phyloP scores from a whole-genome alignment of 1,140 invertebrate species.

The Octopus sinensis region DNA sequence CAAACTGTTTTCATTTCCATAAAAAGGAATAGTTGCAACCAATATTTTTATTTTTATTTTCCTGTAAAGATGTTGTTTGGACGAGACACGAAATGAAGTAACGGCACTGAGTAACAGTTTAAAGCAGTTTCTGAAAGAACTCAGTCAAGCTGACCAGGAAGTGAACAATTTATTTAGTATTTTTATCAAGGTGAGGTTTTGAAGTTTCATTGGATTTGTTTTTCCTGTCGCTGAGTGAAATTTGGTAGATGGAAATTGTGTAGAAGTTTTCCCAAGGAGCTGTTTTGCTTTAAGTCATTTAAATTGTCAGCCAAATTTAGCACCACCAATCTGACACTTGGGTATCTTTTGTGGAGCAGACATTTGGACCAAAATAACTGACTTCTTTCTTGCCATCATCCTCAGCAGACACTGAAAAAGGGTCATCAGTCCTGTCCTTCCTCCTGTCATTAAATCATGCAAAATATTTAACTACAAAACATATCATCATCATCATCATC shows the following conservation, averaged over 20 bases:
- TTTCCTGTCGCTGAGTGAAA: background rate
- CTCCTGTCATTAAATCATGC: too few relatives aligned
- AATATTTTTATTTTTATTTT: background rate
- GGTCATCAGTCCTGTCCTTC: too few relatives aligned
- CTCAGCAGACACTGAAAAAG: too few relatives aligned
- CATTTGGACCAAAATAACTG: too few relatives aligned
- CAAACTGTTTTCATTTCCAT: background rate
- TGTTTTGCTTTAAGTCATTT: background rate
- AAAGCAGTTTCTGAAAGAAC: slow-evolving; percentile 35
- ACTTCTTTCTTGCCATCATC: too few relatives aligned
- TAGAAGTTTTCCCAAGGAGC: too few relatives aligned
- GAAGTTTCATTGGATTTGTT: background rate
- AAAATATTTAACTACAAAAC: too few relatives aligned
- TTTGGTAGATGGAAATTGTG: background rate
- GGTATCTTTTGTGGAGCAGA: too few relatives aligned
- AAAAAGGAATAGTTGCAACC: background rate
- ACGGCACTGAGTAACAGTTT: slow-evolving; percentile 35
- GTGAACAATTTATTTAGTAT: slow-evolving; percentile 34
- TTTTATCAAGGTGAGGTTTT: slow-evolving; percentile 39
- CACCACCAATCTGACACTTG: too few relatives aligned
- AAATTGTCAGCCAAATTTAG: background rate
- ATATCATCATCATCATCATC: too few relatives aligned
- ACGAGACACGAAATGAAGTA: slow-evolving; percentile 36
- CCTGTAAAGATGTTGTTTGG: slow-evolving; percentile 28
- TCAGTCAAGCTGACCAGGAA: slow-evolving; percentile 25